phyloP scores from a whole-genome alignment of 2,113 vertebrate species.

The Isurus oxyrinchus region DNA sequence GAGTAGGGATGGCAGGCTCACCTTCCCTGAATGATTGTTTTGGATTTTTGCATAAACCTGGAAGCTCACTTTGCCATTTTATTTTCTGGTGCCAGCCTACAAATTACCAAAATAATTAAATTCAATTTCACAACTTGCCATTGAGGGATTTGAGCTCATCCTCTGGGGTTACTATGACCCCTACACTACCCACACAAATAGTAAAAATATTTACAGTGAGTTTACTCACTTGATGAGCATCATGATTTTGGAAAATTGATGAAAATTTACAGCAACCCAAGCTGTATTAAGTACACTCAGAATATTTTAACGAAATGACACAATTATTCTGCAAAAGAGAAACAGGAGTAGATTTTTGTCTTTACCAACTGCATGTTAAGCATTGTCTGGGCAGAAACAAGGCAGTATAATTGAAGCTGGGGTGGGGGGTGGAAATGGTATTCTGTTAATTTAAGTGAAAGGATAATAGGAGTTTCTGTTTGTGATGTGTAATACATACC shows the following conservation, averaged over 20 bases:
- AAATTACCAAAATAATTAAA: not conserved
- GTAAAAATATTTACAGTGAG: not conserved
- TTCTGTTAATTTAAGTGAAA: not conserved
- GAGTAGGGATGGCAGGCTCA: not conserved
- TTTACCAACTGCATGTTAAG: not conserved
- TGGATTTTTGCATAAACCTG: not conserved
- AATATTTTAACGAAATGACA: not conserved
- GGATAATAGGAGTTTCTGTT: not conserved
- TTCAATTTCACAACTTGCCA: not conserved
- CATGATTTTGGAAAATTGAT: not conserved
- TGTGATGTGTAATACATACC: not conserved
- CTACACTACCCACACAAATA: not conserved
- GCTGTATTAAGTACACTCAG: not conserved
- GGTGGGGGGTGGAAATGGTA: not conserved
- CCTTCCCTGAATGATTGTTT: not conserved
- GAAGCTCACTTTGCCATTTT: not conserved
- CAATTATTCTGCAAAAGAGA: not conserved
- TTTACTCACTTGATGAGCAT: not conserved
- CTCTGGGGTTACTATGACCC: not conserved
- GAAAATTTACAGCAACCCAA: not conserved
- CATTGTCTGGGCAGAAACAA: not conserved
- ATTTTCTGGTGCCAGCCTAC: not conserved
- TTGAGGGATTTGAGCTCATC: not conserved
- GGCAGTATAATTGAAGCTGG: not conserved
- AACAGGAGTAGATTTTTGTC: not conserved